Evolutionary conservation across 1,140 invertebrate genomes (phyloP), one percentile per base, ranked within the genome.

Genomic region (Ceratina calcarata): DNA sequence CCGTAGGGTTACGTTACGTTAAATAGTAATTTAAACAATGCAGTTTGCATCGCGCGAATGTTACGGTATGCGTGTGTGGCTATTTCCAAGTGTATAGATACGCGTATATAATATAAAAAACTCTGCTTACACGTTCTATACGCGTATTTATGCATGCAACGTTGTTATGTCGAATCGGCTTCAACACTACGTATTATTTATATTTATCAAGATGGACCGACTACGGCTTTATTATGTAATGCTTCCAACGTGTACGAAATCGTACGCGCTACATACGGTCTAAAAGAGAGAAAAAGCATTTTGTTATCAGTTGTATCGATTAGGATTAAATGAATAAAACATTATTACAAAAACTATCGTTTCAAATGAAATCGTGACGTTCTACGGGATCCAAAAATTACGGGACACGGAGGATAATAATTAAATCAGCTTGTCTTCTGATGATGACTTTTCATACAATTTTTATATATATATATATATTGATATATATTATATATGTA

Each of bases 391-490:
- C n/a, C n/a, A n/a, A n/a, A n/a, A n/a, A n/a, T n/a, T n/a, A n/a
- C n/a, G n/a, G n/a, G n/a, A n/a, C n/a, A n/a, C n/a, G n/a, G n/a
- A n/a, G n/a, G n/a, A n/a, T 71, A 71, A 78, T 32, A 45, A 62
- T 32, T 32, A 60, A 55, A 45, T 45, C 49, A 24, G 20, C 20
- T 62, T 64, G 74, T 70, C 74, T 73, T 74, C 69, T 68, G 53
- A 75, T 45, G 58, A 66, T 57, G 49, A 82, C n/a, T 90, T 87
- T 90, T 89, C 78, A 89, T 84, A 90, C 84, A 86, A 87, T 89
- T 90, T 90, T 89, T 88, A 90, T 90, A 88, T 84, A 87, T 89
- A 89, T 86, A 86, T 87, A 87, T 45, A 64, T 71, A 75, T 45
- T 10, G 85, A 85, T 86, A 67, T 75, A 79, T 82, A 80, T 83